These are phyloP conservation scores for Drosophila insularis DNA, from an alignment of 1,140 invertebrate genomes.

Conservation along the genomic window DNA sequence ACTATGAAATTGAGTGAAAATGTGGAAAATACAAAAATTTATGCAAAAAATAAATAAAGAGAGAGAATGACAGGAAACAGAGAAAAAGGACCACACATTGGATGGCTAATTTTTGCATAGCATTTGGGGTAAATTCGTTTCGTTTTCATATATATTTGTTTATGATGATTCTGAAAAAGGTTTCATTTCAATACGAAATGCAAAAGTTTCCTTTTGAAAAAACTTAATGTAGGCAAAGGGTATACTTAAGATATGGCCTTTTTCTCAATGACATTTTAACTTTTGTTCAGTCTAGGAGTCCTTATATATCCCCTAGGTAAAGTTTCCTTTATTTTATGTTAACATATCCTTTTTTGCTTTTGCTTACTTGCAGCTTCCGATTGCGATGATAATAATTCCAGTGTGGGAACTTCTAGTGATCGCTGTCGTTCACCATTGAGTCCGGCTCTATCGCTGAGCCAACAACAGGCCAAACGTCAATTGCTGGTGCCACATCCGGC, in stretches of 20 bases:
- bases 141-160: constrained; percentile 22
- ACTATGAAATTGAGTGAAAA: constrained; percentile 82
- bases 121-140: constrained; percentile 4
- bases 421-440: constrained; percentile 74
- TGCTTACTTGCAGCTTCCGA: constrained; percentile 59
- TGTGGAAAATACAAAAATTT: constrained; percentile 31
- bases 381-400: constrained; percentile 80
- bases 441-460: constrained; percentile 54
- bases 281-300: too few species aligned
- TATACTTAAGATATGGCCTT: too few species aligned
- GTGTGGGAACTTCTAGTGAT: constrained; percentile 75
- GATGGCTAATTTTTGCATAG: constrained; percentile 45
- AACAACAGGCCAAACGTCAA: constrained; percentile 69
- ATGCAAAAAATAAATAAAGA: constrained; percentile 52
- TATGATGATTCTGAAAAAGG: constrained; percentile 14
- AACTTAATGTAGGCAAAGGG: too few species aligned
- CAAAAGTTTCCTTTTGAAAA: background rate
- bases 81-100: constrained; percentile 21
- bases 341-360: background rate
- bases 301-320: too few species aligned
- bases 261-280: too few species aligned
- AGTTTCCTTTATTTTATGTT: background rate
- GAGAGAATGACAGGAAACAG: background rate
- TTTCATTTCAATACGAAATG: background rate
- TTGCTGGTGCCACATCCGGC: constrained; percentile 63